A percentile compares a stretch with the other conserved stretches of the same genome.
phyloP scores from a whole-genome alignment of 2,888 invertebrate genomes.

The Zaprionus bogoriensis region DNA sequence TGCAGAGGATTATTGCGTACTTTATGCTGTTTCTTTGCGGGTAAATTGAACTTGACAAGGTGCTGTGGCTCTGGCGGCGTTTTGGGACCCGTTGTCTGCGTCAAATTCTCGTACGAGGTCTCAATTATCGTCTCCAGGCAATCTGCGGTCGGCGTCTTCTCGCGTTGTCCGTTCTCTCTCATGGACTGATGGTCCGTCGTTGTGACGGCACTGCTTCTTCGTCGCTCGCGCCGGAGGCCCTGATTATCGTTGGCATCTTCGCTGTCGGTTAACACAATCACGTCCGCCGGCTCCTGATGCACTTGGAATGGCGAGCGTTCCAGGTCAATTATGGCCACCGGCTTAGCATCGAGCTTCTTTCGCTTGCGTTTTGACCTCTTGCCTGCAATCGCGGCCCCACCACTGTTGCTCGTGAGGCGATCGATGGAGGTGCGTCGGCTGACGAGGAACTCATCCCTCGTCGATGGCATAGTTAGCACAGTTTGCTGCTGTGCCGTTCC shows the following conservation, averaged over 20 bases:
- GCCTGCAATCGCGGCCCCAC: constrained; percentile 55
- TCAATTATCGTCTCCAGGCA: constrained; percentile 79
- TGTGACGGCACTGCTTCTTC: constrained; percentile 48
- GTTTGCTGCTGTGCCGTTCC: constrained; percentile 75
- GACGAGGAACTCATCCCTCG: constrained; percentile 79
- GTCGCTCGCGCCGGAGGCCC: constrained; percentile 42
- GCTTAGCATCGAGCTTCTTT: constrained; percentile 85
- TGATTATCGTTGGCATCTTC: constrained; percentile 84
- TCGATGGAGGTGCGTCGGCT: constrained; percentile 73
- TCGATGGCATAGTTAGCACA: constrained; percentile 81
- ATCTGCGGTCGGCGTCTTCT: constrained; percentile 75
- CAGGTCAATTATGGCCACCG: constrained; percentile 93
- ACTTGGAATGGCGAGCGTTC: constrained; percentile 93
- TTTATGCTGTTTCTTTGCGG: constrained; percentile 84
- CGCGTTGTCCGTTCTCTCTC: constrained; percentile 70
- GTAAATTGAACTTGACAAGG: constrained; percentile 85
- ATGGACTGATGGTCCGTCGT: constrained; percentile 48
- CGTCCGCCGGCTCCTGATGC: constrained; percentile 90
- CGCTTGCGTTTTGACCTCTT: constrained; percentile 82
- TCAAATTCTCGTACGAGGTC: constrained; percentile 80
- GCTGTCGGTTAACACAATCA: constrained; percentile 93
- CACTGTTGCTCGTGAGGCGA: constrained; percentile 41
- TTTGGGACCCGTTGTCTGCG: constrained; percentile 86
- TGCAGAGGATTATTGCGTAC: constrained; percentile 87
- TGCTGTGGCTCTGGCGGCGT: constrained; percentile 89